phyloP scores from a whole-genome alignment of 2,797 vertebrate species.

The Chelonia mydas region DNA sequence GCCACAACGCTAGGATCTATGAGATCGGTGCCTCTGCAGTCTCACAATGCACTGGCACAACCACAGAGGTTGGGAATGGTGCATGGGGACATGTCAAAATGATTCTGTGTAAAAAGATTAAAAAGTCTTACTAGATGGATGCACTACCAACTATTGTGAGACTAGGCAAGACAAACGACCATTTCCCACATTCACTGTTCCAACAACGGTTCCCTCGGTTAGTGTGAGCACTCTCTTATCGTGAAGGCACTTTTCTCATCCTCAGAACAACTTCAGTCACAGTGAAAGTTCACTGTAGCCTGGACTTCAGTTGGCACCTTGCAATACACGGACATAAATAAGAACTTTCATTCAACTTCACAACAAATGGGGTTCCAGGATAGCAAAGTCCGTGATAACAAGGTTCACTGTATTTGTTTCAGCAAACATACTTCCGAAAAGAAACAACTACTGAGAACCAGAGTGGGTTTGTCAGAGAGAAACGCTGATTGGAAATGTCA shows the following conservation, averaged over 20 bases:
- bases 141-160: background rate
- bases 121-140: background rate
- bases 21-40: background rate
- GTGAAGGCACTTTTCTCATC: background rate
- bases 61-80: background rate
- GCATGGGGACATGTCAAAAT: accelerated
- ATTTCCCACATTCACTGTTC: background rate
- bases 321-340: background rate
- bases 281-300: background rate
- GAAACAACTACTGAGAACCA: background rate
- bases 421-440: background rate
- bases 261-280: background rate
- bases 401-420: background rate
- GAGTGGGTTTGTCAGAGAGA: background rate
- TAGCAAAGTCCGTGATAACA: background rate
- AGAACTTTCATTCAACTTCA: background rate
- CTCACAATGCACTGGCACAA: accelerated
- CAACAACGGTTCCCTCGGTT: background rate
- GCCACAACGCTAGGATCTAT: background rate
- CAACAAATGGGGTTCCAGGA: background rate
- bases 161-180: background rate
- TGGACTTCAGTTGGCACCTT: background rate
- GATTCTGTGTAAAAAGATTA: background rate
- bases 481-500: background rate
- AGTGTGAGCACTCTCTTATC: background rate